Base-by-base conservation (phyloP, 2,888 invertebrate genomes). In the Leptothorax acervorum region DNA sequence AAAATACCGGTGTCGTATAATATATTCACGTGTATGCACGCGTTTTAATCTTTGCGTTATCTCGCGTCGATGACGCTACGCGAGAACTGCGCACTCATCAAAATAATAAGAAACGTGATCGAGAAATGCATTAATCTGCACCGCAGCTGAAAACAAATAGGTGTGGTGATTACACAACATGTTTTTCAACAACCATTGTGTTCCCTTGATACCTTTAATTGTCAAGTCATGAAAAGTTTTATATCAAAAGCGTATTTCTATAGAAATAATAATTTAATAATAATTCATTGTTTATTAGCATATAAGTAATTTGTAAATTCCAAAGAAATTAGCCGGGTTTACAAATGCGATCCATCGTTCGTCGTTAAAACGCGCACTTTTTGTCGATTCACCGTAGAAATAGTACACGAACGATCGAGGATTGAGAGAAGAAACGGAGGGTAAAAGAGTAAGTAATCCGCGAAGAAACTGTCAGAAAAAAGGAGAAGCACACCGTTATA, bases 31-130 rank as follows among this genome's bases (percentile, higher is more conserved):
- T 53, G 9, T 68, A 18, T n/a, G 5, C 4, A 12, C n/a, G 18
- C 6, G n/a, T 42, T 57, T 23, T 70, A 70, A 79, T 79, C 79
- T 71, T 71, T 31, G 4, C 35, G 71, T 71, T 71, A 79, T 79
- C 71, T 79, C 35, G 18, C 39, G 51, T 15, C 63, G 45, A 4
- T 55, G n/a, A 57, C 8, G 53, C 65, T 15, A 45, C 31, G 48
- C 57, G 45, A 60, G 28, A 71, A 79, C 71, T 71, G 79, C 71
- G 60, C 48, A 62, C 48, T 79, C 79, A 60, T 39, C 18, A 39
- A 71, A 79, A 79, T 79, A 57, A 71, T 70, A 60, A 39, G 15
- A 75, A 79, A 71, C 48, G 28, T 28, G 53, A 45, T 55, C 28
- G 28, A 78, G n/a, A 68, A 55, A 28, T n/a, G 42, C 42, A 66